phyloP scores from a whole-genome alignment of 2,113 vertebrate species.

The Rhinoptilus africanus region DNA sequence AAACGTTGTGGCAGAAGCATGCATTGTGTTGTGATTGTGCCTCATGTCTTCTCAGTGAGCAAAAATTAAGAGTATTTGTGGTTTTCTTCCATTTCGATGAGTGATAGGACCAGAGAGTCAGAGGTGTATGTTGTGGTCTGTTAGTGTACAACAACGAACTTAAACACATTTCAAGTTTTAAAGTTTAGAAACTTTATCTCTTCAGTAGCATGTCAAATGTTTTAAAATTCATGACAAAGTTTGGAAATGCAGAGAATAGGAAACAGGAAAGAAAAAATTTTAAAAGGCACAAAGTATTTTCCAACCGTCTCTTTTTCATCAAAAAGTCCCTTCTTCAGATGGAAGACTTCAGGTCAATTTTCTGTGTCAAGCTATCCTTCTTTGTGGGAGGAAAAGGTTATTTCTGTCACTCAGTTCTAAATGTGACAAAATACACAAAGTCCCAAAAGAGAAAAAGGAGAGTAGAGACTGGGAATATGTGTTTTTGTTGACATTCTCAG shows the following conservation, averaged over 20 bases:
- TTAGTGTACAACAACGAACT: background rate
- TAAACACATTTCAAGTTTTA: background rate
- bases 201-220: background rate
- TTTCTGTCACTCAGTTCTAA: conserved; percentile 48
- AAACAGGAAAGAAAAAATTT: background rate
- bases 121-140: background rate
- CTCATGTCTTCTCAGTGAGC: background rate
- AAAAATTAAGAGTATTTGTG: background rate
- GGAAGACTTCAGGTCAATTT: conserved; percentile 32
- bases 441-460: conserved; percentile 34
- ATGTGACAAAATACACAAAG: conserved; percentile 31
- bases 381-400: conserved; percentile 57
- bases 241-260: background rate
- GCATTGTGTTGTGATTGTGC: background rate
- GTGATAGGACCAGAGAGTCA: background rate
- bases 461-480: background rate
- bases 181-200: background rate
- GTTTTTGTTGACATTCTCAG: conserved; percentile 25
- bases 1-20: background rate
- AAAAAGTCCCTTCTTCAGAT: background rate
- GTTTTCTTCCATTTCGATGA: background rate
- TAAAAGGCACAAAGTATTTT: background rate
- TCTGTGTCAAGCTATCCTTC: conserved; percentile 44
- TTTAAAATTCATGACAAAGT: background rate
- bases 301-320: background rate